Base-by-base conservation (phyloP, 2,888 invertebrate genomes). In the Drosophila putrida region DNA sequence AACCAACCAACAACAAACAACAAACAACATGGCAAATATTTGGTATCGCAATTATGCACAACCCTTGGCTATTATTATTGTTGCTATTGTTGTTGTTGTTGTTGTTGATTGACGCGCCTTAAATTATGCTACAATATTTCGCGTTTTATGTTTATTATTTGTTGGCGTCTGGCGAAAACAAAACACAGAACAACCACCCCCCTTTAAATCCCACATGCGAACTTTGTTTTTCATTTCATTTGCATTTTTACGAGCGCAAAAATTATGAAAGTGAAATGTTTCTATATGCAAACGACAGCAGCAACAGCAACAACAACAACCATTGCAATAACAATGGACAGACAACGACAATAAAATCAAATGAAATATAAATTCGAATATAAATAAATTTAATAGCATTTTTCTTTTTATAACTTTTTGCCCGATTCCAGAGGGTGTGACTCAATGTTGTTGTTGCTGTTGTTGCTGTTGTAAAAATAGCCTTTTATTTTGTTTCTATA, bases 41-140 rank as follows among this genome's bases (percentile, higher is more conserved):
- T 64, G 59, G 44, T 38, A 46, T 28, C 28, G 8, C 31, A 15
- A 47, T 59, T 59, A 64, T 50, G 31, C 64, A 57, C 74, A 60
- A 77, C 63, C 65, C 43, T 36, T 36, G 11, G 50, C 27, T 46
- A 36, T 61, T 43, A 25, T 36, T 61, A 43, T n/a, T 62, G 9
- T 41, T 33, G 28, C 9, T 49, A 5, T 20, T 47, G 1, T 13
- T 49, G 28, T 11, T 54, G 47, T 51, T 51, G 38, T 39, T 63
- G 39, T 78, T 69, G 69, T 65, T 79, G 63, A 51, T 71, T 71
- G 75, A 69, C 64, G 67, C 84, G 81, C 89, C 74, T 74, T 50
- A 57, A 78, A 81, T 61, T 89, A 87, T 83, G 84, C 84, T 67
- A 71, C 68, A 71, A n/a, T 62, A 65, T 67, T 62, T n/a, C 28